phyloP scores from a whole-genome alignment of 2,113 vertebrate species.

The Pteruthius melanotis region DNA sequence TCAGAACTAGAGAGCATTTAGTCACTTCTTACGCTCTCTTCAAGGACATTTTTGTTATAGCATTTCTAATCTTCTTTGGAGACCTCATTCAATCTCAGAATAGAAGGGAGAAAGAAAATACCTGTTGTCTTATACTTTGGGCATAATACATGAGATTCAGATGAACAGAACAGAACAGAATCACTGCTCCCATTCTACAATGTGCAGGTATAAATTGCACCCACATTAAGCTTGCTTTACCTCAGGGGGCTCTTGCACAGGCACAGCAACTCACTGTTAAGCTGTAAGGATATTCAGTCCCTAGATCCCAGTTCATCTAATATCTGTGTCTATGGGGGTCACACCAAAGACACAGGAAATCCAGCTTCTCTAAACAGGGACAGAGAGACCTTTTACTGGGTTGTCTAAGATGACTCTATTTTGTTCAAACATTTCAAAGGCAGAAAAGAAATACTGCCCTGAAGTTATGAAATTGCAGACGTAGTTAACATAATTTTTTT shows the following conservation, averaged over 20 bases:
- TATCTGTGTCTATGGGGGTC: background rate
- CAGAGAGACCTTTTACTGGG: background rate
- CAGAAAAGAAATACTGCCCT: conserved; percentile 2
- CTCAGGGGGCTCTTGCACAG: background rate
- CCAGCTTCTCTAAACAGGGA: background rate
- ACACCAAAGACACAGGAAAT: background rate
- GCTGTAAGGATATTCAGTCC: background rate
- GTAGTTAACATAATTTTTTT: conserved; percentile 45
- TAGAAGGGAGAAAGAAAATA: background rate
- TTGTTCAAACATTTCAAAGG: conserved; percentile 22
- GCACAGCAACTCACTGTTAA: background rate
- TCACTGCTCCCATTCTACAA: background rate
- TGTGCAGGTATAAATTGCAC: background rate
- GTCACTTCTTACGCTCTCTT: background rate
- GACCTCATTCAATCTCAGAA: background rate
- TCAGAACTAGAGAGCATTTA: background rate
- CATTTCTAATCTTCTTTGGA: background rate
- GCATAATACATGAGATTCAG: background rate
- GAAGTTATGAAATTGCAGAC: conserved; percentile 27
- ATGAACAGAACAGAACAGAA: background rate
- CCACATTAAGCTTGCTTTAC: background rate
- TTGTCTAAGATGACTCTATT: background rate
- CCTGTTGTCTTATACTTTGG: background rate
- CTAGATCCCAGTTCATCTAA: background rate
- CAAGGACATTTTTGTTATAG: background rate